phyloP scores from a whole-genome alignment of 2,113 vertebrate genomes.

The Rhineura floridana region DNA sequence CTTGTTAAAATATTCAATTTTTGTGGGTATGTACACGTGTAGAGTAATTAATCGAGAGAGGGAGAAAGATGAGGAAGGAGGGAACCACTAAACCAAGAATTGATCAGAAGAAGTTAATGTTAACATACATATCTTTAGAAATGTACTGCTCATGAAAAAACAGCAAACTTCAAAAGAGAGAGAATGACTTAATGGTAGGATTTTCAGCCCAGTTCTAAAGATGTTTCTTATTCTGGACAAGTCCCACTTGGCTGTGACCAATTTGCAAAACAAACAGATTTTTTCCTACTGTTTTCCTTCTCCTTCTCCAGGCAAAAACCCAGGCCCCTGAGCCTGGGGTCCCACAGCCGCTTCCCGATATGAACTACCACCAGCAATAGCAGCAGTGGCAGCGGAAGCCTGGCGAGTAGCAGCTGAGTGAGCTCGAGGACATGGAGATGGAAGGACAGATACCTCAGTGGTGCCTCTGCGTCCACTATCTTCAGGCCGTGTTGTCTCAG shows the following conservation, averaged over 20 bases:
- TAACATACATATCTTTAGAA: not conserved
- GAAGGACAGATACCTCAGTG: no score
- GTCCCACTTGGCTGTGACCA: not conserved
- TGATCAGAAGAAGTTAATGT: not conserved
- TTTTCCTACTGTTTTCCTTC: no score
- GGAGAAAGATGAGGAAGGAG: not conserved
- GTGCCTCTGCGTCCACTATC: no score
- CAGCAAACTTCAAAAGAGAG: not conserved
- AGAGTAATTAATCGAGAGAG: constrained; percentile 22
- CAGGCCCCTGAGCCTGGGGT: no score
- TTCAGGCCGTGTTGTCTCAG: no score
- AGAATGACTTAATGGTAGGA: not conserved
- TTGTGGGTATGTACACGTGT: no score
- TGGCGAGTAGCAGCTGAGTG: no score
- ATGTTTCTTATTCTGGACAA: not conserved
- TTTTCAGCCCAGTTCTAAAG: not conserved
- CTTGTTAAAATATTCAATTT: constrained; percentile 22
- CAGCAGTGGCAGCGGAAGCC: no score
- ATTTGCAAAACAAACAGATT: not conserved
- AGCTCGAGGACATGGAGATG: no score
- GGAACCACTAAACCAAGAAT: constrained; percentile 31
- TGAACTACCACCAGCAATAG: no score
- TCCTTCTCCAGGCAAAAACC: no score
- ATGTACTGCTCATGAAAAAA: not conserved
- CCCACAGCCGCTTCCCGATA: no score